A percentile compares a stretch with the other conserved stretches of the same genome.
Evolutionary conservation across 2,888 invertebrate species (phyloP).

Genomic region (Salticus scenicus): DNA sequence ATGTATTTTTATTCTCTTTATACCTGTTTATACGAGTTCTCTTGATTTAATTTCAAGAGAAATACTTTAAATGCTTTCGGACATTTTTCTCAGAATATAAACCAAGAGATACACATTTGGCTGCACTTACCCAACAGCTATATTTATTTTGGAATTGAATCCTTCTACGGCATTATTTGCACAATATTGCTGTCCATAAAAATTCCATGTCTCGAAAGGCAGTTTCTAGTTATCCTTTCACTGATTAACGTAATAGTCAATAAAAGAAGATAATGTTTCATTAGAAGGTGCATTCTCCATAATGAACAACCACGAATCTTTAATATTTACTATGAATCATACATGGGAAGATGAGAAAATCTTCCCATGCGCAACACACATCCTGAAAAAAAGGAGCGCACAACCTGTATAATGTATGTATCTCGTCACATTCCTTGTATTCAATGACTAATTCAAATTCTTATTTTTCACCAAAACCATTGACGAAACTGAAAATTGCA

Average conservation of each 20-base stretch:
- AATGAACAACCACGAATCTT: neutral
- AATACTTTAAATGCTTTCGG: too few species aligned
- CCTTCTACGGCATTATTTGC: neutral
- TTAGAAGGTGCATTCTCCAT: too few species aligned
- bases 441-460: neutral
- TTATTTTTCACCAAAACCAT: conserved; percentile 15
- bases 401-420: neutral
- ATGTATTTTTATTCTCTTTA: too few species aligned
- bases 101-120: too few species aligned
- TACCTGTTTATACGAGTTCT: too few species aligned
- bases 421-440: neutral
- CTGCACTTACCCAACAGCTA: too few species aligned
- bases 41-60: too few species aligned
- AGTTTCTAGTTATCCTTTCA: neutral
- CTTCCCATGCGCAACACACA: too few species aligned
- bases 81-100: too few species aligned
- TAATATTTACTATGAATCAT: neutral
- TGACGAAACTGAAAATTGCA: conserved; percentile 27
- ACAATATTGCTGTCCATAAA: neutral
- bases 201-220: too few species aligned
- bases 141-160: too few species aligned
- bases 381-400: neutral
- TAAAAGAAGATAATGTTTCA: neutral
- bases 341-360: too few species aligned
- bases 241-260: neutral